A percentile compares a stretch with the other conserved stretches of the same genome.
Conservation (phyloP, 2,888 invertebrate genomes). For the Drosophila stalkeri region DNA sequence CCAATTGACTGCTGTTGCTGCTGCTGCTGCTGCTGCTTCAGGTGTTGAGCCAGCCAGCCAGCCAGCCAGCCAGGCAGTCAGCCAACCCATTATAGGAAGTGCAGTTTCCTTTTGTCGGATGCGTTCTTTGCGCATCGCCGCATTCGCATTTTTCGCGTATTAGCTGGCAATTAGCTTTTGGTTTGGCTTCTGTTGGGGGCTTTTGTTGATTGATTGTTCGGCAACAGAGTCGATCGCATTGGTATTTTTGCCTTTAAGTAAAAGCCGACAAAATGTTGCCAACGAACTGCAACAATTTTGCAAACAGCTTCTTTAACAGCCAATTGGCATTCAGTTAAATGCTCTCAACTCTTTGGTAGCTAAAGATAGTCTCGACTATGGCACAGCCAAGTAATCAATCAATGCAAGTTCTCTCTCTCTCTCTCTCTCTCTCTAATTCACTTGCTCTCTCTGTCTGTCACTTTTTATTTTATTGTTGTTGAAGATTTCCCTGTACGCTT, state of each 20-base stretch:
- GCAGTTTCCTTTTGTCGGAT: constrained; percentile 63
- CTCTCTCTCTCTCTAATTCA: background rate
- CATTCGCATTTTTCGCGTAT: constrained; percentile 62
- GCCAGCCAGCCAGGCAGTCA: constrained; percentile 14
- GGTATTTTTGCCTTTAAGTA: constrained; percentile 56
- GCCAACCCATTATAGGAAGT: constrained; percentile 57
- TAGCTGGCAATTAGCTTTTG: constrained; percentile 64
- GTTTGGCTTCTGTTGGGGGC: constrained; percentile 40
- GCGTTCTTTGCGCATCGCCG: constrained; percentile 37
- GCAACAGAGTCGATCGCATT: constrained; percentile 39
- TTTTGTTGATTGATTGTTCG: constrained; percentile 62
- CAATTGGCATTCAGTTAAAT: constrained; percentile 58
- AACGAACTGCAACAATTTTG: constrained; percentile 34
- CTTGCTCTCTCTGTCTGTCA: background rate
- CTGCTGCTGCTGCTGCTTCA: constrained; percentile 29
- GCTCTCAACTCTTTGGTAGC: constrained; percentile 20
- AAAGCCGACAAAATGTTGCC: constrained; percentile 64
- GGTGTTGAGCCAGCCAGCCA: constrained; percentile 33
- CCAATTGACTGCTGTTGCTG: constrained; percentile 10
- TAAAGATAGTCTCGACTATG: constrained; percentile 4
- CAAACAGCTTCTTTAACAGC: constrained; percentile 41
- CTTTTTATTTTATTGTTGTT: constrained; percentile 3
- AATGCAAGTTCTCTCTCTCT: constrained; percentile 19
- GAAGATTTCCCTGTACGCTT: constrained; percentile 48
- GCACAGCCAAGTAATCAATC: constrained; percentile 55